phyloP scores from a whole-genome alignment of 2,113 vertebrate genomes.

The Athene noctua region DNA sequence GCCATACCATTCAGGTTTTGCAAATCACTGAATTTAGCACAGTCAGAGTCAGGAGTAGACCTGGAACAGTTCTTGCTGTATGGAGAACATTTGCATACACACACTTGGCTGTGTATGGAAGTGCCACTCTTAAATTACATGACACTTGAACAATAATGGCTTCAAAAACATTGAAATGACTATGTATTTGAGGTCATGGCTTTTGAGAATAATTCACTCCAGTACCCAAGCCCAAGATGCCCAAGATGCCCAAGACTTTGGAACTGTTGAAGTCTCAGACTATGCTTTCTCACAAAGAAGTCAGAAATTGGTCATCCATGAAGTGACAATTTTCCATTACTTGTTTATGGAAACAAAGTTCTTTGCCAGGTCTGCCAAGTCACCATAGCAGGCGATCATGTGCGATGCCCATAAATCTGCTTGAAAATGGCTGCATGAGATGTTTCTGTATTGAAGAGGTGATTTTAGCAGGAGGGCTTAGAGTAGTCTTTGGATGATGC shows the following conservation, averaged over 20 bases:
- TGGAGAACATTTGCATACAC: not conserved
- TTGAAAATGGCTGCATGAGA: not conserved
- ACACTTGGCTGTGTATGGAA: not conserved
- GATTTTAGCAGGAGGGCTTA: not conserved
- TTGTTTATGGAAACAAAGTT: not conserved
- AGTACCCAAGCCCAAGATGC: not conserved
- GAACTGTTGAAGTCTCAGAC: not conserved
- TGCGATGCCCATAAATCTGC: not conserved
- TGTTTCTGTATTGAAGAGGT: not conserved
- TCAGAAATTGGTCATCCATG: not conserved
- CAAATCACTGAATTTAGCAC: not conserved
- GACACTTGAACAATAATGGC: not conserved
- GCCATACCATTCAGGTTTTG: not conserved
- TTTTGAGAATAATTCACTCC: not conserved
- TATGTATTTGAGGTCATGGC: not conserved
- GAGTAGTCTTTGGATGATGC: not conserved
- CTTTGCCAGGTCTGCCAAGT: not conserved
- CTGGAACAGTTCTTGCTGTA: not conserved
- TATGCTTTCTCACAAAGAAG: not conserved
- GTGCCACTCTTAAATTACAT: not conserved
- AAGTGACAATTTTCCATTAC: not conserved
- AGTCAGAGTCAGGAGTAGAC: not conserved
- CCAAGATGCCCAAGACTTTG: not conserved
- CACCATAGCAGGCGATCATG: rapidly evolving
- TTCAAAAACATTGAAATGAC: not conserved